phyloP scores from a whole-genome alignment of 2,797 vertebrate species.

The Premnoplex brunnescens region DNA sequence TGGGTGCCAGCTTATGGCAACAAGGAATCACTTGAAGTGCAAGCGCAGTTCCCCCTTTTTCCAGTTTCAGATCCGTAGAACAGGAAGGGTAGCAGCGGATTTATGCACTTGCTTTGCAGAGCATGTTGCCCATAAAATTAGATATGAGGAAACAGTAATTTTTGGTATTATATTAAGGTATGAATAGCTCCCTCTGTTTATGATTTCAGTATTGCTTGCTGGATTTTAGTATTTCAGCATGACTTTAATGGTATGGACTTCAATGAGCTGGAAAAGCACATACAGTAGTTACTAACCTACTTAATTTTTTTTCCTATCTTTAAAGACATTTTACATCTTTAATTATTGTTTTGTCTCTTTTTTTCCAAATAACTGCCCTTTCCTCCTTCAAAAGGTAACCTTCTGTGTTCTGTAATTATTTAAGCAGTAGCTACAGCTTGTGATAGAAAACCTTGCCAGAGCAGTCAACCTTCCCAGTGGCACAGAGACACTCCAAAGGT shows the following conservation, averaged over 20 bases:
- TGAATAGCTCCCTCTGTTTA: not conserved
- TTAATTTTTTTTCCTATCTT: not conserved
- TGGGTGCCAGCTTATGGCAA: not conserved
- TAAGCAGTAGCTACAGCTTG: not conserved
- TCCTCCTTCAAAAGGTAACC: not conserved
- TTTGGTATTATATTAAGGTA: not conserved
- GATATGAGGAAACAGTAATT: not conserved
- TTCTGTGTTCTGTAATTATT: not conserved
- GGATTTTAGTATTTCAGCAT: not conserved
- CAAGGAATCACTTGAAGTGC: not conserved
- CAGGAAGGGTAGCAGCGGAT: not conserved
- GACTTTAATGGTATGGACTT: not conserved
- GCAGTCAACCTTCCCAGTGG: not conserved
- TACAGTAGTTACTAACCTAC: not conserved
- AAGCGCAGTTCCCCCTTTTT: not conserved
- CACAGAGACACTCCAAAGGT: not conserved
- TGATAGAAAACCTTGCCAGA: not conserved
- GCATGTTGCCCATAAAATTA: constrained; percentile 11
- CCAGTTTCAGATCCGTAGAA: not conserved
- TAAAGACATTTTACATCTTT: not conserved
- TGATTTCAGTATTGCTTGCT: not conserved
- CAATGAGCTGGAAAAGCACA: constrained; percentile 6
- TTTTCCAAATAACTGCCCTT: not conserved
- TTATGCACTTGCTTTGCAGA: not conserved
- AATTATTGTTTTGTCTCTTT: not conserved